These are phyloP conservation scores for Anguilla rostrata DNA, from an alignment of 2,113 vertebrate genomes.

Conservation along the genomic window DNA sequence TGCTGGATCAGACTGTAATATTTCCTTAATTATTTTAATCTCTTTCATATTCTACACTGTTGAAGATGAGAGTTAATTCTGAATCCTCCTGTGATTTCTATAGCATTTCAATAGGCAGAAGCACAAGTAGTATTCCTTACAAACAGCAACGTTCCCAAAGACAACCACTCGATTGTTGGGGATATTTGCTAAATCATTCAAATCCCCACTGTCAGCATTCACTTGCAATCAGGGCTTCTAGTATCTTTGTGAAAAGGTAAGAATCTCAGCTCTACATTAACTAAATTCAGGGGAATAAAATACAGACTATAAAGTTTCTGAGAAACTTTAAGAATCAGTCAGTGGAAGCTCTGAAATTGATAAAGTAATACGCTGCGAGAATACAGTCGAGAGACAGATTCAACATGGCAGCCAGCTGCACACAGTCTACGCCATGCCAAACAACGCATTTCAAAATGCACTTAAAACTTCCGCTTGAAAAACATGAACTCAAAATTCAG, in stretches of 20 bases:
- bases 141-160: constrained; percentile 18
- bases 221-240: neutral
- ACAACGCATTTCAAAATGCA: too few relatives aligned
- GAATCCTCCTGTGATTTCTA: constrained; percentile 70
- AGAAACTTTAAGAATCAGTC: neutral
- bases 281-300: neutral
- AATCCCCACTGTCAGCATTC: neutral
- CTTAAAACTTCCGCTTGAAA: too few relatives aligned
- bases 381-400: too few relatives aligned
- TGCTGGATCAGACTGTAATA: constrained; percentile 70
- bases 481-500: too few relatives aligned
- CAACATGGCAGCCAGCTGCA: too few relatives aligned
- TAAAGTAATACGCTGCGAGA: too few relatives aligned
- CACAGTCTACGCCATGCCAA: too few relatives aligned
- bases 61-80: constrained; percentile 42
- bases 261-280: neutral
- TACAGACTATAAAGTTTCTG: too few relatives aligned
- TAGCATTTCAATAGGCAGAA: constrained; percentile 66
- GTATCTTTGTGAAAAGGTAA: neutral
- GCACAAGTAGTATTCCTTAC: constrained; percentile 69
- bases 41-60: constrained; percentile 63
- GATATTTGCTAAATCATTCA: too few relatives aligned
- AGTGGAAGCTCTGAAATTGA: neutral
- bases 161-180: too few relatives aligned
- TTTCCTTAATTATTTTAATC: constrained; percentile 73